phyloP scores from a whole-genome alignment of 1,140 invertebrate species.

The Argopecten irradians region DNA sequence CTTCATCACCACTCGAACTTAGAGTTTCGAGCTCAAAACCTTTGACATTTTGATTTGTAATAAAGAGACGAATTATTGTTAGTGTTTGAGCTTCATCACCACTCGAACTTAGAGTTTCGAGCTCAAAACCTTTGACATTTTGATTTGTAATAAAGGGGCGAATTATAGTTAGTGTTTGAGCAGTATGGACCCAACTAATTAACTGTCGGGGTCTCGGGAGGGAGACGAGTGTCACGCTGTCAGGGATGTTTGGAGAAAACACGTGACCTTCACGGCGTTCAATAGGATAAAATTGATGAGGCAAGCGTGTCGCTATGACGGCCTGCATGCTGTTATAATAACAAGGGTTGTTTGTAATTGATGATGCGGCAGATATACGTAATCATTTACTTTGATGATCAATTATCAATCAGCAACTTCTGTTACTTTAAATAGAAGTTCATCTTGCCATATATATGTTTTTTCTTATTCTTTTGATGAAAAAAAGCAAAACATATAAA shows the following conservation, averaged over 20 bases:
- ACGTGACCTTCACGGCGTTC: not conserved
- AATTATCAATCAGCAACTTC: not conserved
- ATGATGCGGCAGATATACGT: not conserved
- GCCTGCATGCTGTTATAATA: not conserved
- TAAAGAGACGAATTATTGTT: too few relatives aligned
- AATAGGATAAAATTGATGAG: not conserved
- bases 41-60: too few relatives aligned
- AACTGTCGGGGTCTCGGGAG: not conserved
- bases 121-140: constrained; percentile 21
- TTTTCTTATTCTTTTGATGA: too few relatives aligned
- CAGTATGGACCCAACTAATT: not conserved
- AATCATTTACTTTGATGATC: not conserved
- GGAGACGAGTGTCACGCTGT: not conserved
- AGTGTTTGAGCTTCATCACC: too few relatives aligned
- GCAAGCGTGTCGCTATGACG: not conserved
- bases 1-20: too few relatives aligned
- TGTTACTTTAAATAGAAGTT: too few relatives aligned
- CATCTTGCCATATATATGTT: too few relatives aligned
- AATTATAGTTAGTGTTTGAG: not conserved
- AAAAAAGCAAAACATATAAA: too few relatives aligned
- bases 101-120: not conserved
- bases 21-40: too few relatives aligned
- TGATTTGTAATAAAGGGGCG: not conserved
- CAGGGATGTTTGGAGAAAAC: constrained; percentile 6
- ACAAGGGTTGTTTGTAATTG: not conserved